phyloP scores from a whole-genome alignment of 2,797 vertebrate species.

The Helarctos malayanus region DNA sequence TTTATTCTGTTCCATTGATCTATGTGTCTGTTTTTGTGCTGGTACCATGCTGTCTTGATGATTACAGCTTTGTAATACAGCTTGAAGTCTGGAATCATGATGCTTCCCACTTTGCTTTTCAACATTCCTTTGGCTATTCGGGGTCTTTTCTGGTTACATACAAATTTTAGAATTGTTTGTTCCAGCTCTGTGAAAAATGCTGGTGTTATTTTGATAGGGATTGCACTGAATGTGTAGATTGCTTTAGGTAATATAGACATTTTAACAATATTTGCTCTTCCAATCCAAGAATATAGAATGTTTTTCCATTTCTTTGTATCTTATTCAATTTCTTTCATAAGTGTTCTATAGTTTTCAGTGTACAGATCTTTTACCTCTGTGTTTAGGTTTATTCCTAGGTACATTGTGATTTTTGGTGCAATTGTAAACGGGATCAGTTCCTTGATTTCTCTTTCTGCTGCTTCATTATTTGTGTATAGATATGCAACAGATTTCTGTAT shows the following conservation, averaged over 20 bases:
- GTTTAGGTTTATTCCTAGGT: not conserved
- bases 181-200: not conserved
- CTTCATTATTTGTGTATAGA: not conserved
- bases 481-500: too few species aligned
- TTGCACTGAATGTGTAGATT: too few species aligned
- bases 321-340: not conserved
- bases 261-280: not conserved
- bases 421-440: not conserved
- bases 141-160: not conserved
- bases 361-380: not conserved
- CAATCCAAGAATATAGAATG: not conserved
- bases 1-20: not conserved
- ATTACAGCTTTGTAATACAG: not conserved
- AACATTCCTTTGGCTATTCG: not conserved
- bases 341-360: not conserved
- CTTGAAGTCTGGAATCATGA: not conserved
- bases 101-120: not conserved
- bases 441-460: not conserved
- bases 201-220: too few species aligned
- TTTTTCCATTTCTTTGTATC: not conserved
- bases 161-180: not conserved
- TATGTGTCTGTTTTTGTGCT: not conserved
- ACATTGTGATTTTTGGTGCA: not conserved
- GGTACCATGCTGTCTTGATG: not conserved
- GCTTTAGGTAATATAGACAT: not conserved